Conservation (phyloP, 2,797 vertebrate species). For the Tinamus major region DNA sequence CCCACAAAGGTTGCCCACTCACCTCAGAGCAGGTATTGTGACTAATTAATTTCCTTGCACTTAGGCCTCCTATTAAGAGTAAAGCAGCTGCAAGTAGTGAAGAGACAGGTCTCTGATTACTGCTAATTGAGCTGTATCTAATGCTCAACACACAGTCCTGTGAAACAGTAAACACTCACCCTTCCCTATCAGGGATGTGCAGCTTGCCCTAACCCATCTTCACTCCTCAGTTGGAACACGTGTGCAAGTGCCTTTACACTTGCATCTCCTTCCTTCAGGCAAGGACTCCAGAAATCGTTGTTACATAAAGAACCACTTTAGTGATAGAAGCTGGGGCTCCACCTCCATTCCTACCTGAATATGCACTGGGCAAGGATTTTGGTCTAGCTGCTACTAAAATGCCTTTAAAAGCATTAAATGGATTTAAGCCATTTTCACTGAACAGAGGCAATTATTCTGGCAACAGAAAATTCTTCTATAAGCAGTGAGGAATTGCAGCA, state of each 20-base stretch:
- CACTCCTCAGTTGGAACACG: accelerated
- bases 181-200: accelerated
- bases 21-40: too few species aligned
- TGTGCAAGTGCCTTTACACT: neutral
- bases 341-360: accelerated
- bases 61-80: accelerated
- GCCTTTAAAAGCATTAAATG: neutral
- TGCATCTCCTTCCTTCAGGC: neutral
- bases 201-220: neutral
- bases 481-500: accelerated
- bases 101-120: neutral
- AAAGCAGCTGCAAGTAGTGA: neutral
- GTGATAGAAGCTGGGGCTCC: accelerated
- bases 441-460: neutral
- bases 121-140: neutral
- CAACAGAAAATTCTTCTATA: accelerated
- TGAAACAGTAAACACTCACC: neutral
- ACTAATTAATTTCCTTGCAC: neutral
- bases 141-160: neutral
- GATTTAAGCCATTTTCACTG: neutral
- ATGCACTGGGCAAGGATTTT: accelerated
- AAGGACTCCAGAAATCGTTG: too few species aligned
- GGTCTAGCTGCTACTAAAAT: accelerated
- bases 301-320: accelerated
- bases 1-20: accelerated